Percentiles rank a stretch among this genome's conserved stretches.
phyloP scores from a whole-genome alignment of 2,888 invertebrate genomes.

The Chloroclysta siterata region DNA sequence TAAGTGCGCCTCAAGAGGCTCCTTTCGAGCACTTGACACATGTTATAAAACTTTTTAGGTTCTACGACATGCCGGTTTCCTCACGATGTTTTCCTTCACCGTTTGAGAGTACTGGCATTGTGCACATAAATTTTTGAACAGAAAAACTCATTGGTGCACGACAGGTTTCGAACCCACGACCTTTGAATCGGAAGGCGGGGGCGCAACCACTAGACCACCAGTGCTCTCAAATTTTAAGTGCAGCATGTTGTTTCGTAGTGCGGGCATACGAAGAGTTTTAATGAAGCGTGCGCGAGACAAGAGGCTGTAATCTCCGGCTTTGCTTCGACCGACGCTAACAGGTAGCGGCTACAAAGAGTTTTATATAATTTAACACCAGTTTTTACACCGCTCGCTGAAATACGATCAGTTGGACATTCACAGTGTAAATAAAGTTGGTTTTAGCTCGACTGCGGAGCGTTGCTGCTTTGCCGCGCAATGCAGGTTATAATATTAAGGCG shows the following conservation, averaged over 20 bases:
- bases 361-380: conserved; percentile 16
- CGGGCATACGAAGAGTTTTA: conserved; percentile 51
- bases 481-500: neutral
- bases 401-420: neutral
- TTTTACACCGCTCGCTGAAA: conserved; percentile 2
- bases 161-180: too few relatives aligned
- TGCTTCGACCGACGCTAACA: conserved; percentile 30
- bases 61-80: too few relatives aligned
- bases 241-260: conserved; percentile 19
- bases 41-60: too few relatives aligned
- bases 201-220: too few relatives aligned
- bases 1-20: too few relatives aligned
- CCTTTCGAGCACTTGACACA: too few relatives aligned
- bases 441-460: neutral
- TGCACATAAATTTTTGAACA: too few relatives aligned
- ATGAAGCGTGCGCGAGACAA: conserved; percentile 62
- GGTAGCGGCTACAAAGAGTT: conserved; percentile 27
- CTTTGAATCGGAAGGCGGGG: too few relatives aligned
- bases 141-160: too few relatives aligned
- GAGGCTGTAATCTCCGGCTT: conserved; percentile 61
- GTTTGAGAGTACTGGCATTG: too few relatives aligned
- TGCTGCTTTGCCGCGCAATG: neutral
- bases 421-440: neutral
- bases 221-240: neutral
- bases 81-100: too few relatives aligned